These are phyloP conservation scores for Actinemys pallida DNA, from an alignment of 2,113 vertebrate genomes.

Conservation along the genomic window DNA sequence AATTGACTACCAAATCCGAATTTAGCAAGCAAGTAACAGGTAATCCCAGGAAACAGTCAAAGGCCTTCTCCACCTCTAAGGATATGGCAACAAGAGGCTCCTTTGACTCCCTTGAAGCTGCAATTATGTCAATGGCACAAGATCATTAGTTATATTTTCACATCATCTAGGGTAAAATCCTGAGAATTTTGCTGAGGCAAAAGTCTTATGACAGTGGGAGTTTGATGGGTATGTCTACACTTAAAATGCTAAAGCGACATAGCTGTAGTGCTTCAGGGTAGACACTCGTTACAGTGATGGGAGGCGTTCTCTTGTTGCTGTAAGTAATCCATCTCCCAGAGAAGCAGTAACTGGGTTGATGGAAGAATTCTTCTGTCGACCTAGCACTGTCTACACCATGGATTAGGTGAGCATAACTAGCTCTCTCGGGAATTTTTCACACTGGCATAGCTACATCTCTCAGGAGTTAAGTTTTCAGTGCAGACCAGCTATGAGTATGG, in stretches of 20 bases:
- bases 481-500: rapidly evolving
- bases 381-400: neutral
- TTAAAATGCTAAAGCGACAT: neutral
- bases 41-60: neutral
- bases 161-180: neutral
- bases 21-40: neutral
- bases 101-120: neutral
- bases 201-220: neutral
- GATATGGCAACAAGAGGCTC: neutral
- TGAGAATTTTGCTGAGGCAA: neutral
- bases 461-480: neutral
- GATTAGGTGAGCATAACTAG: neutral
- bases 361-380: neutral
- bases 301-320: neutral
- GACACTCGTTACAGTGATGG: neutral
- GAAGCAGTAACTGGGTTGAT: neutral
- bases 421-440: neutral
- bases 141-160: neutral
- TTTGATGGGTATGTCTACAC: neutral
- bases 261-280: neutral
- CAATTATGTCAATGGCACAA: neutral
- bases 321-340: neutral
- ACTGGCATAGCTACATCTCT: neutral
- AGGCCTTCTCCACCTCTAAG: neutral
- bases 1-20: neutral